Evolutionary conservation across 1,140 invertebrate species (phyloP).

Genomic region (Dolichoris vasculosae): DNA sequence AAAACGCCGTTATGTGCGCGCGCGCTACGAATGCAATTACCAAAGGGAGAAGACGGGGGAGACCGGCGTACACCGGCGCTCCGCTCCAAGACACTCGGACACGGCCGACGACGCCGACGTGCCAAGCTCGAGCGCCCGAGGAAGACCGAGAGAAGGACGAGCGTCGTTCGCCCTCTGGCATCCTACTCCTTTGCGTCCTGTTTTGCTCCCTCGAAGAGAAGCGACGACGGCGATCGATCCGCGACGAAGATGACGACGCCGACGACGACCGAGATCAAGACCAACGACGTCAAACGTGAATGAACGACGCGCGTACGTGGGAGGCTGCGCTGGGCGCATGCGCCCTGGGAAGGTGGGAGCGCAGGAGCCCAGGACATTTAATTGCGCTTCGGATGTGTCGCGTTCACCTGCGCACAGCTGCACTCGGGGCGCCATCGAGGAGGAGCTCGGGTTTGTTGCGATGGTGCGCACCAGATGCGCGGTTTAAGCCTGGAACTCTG

Average conservation of each 20-base stretch:
- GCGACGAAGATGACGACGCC: neutral
- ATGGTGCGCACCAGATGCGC: neutral
- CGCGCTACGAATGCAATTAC: conserved; percentile 14
- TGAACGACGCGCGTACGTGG: neutral
- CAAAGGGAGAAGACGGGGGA: neutral
- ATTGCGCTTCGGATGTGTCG: neutral
- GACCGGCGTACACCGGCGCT: neutral
- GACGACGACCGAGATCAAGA: neutral
- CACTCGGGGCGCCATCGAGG: too few species aligned
- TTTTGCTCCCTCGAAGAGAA: too few species aligned
- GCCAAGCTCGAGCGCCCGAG: too few species aligned
- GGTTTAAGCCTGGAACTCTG: neutral
- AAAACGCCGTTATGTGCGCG: conserved; percentile 39
- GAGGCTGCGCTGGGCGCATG: too few species aligned
- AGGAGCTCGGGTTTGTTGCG: neutral
- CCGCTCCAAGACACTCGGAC: neutral
- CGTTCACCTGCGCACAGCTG: neutral
- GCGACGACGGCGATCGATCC: neutral
- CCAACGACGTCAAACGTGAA: neutral
- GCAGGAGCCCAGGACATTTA: conserved; percentile 43
- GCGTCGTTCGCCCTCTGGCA: neutral
- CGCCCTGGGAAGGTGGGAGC: neutral
- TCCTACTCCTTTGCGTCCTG: too few species aligned
- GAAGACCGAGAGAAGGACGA: neutral
- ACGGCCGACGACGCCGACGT: neutral